These are phyloP conservation scores for Octonoba sinensis DNA, from an alignment of 2,888 invertebrate genomes.

Conservation along the genomic window DNA sequence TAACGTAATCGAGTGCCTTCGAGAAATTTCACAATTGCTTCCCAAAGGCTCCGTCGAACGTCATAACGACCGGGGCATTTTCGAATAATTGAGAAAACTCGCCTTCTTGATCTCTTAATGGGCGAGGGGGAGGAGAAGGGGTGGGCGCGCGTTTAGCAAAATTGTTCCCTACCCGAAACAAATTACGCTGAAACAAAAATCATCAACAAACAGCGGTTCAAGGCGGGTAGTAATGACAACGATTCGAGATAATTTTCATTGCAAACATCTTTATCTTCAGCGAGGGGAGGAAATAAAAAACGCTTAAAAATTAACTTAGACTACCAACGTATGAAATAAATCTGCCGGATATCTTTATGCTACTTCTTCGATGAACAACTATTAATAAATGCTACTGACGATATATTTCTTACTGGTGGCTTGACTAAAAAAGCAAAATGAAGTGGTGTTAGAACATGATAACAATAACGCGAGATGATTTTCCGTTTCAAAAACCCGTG, in stretches of 20 bases:
- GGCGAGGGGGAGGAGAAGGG: not conserved
- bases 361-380: no score
- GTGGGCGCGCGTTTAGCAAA: conserved; percentile 14
- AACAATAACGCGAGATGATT: no score
- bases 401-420: no score
- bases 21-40: conserved; percentile 25
- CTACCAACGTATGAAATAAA: no score
- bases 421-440: no score
- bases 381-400: no score
- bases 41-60: conserved; percentile 20
- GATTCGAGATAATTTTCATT: conserved; percentile 41
- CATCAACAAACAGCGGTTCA: conserved; percentile 15
- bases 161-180: conserved; percentile 20
- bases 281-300: conserved; percentile 12
- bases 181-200: conserved; percentile 28
- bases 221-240: conserved; percentile 2
- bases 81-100: conserved; percentile 31
- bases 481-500: no score
- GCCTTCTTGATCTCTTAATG: conserved; percentile 21
- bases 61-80: conserved; percentile 27
- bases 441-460: no score
- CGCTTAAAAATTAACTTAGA: conserved; percentile 21
- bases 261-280: conserved; percentile 22
- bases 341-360: no score
- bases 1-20: conserved; percentile 36